Base-by-base conservation (phyloP, 2,797 vertebrate species). In the Lateolabrax maculatus region DNA sequence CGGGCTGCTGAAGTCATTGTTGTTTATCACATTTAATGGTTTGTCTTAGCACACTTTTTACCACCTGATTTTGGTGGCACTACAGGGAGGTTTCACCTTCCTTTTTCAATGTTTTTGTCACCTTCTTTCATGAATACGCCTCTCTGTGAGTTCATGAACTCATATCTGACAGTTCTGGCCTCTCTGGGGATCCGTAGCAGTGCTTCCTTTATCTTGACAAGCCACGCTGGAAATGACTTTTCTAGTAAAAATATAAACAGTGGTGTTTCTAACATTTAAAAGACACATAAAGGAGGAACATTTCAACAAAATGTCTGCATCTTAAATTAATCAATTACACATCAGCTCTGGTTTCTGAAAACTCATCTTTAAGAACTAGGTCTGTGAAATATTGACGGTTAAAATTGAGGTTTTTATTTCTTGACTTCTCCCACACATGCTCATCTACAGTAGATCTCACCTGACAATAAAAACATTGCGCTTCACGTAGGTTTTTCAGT, bases 11-110 rank as follows among this genome's bases (percentile, higher is more conserved):
- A 21, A 72, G 61, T 62, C 63, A 49, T 31, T 55, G 66, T 83
- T 70, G 77, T 87, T 71, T 52, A 68, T 74, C 75, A 46, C 31
- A 29, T 79, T 61, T 70, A 75, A 23, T 23, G 60, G 16, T 71
- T 75, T 43, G 60, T 61, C 43, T 44, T 62, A 21, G 34, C 41
- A 23, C 19, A 1, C 13, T 74, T 2, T 34, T 68, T 48, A 18
- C 58, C 55, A 2, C 65, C 65, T 49, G 44, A 31, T 71, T 69
- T 46, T 8, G 21, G 49, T 21, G 55, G n/a, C 62, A 29, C 71
- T 57, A 53, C n/a, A 2, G 27, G 1, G 6, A 25, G 34, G 11
- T 41, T 56, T 64, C 25, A 19, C 13, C 31, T 19, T 34, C 7
- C 2, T 12, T n/a, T 36, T 11, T 34, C 6, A 0, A 0, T 5